Evolutionary conservation across 2,797 vertebrate species (phyloP).

Genomic region (Sarcophilus harrisii): DNA sequence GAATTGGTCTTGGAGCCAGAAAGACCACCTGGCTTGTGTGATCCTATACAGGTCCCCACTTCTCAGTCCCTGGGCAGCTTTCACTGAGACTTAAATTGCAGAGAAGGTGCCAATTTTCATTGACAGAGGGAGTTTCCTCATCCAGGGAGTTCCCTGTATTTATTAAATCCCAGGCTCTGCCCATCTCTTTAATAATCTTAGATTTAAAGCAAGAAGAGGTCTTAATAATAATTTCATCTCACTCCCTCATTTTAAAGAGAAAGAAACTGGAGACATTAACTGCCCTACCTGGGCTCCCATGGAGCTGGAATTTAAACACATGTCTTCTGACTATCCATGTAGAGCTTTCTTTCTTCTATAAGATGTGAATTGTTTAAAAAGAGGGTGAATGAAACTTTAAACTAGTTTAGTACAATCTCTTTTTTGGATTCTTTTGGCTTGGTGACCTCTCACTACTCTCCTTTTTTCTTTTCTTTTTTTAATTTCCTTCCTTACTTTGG

Average conservation of each 20-base stretch:
- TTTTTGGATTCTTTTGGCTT: not conserved
- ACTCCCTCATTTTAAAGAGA: not conserved
- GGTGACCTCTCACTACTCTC: fast-evolving
- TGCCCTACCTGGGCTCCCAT: not conserved
- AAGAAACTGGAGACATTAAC: not conserved
- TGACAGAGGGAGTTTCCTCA: not conserved
- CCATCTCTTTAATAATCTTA: not conserved
- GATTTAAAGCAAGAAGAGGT: not conserved
- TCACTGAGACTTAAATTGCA: not conserved
- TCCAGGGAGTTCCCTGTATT: not conserved
- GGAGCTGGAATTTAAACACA: not conserved
- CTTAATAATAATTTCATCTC: not conserved
- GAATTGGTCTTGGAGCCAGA: not conserved
- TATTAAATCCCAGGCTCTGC: not conserved
- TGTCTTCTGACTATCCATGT: not conserved
- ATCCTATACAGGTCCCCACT: not conserved
- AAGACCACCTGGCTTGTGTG: not conserved
- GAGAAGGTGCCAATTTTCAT: not conserved
- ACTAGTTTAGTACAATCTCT: not conserved
- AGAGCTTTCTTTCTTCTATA: not conserved
- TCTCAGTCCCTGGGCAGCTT: not conserved
- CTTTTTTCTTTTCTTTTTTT: too few relatives aligned
- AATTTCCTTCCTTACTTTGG: not conserved
- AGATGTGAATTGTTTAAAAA: not conserved
- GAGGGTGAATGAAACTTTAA: not conserved